Evolutionary conservation across 2,113 vertebrate species (phyloP).

Genomic region (Dasyprocta punctata): DNA sequence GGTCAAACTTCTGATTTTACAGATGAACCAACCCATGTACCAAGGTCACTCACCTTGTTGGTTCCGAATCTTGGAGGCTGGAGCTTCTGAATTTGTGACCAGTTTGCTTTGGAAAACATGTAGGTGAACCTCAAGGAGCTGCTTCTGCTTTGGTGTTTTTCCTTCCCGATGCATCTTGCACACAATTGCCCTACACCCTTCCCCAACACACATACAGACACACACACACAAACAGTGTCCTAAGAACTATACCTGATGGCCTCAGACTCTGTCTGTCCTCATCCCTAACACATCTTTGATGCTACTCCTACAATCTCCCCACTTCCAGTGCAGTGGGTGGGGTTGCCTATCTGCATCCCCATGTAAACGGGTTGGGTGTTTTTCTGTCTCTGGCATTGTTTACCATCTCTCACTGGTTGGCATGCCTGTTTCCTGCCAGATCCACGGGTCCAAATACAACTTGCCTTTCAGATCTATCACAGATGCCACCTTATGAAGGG

Average conservation of each 20-base stretch:
- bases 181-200: neutral
- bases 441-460: neutral
- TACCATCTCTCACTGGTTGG: neutral
- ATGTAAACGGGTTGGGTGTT: neutral
- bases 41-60: neutral
- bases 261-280: neutral
- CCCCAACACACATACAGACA: neutral
- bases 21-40: neutral
- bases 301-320: neutral
- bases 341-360: neutral
- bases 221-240: neutral
- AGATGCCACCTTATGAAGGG: neutral
- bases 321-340: neutral
- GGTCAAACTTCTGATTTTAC: slow-evolving; percentile 22
- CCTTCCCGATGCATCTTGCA: neutral
- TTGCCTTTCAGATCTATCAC: neutral
- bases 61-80: neutral
- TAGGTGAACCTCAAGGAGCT: fast-evolving
- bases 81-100: neutral
- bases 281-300: neutral
- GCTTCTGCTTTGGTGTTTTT: neutral
- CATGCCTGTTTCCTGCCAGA: neutral
- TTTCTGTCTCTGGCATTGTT: neutral
- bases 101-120: neutral
- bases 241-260: neutral